Conservation (phyloP, 2,113 vertebrate genomes). For the Equus przewalskii region DNA sequence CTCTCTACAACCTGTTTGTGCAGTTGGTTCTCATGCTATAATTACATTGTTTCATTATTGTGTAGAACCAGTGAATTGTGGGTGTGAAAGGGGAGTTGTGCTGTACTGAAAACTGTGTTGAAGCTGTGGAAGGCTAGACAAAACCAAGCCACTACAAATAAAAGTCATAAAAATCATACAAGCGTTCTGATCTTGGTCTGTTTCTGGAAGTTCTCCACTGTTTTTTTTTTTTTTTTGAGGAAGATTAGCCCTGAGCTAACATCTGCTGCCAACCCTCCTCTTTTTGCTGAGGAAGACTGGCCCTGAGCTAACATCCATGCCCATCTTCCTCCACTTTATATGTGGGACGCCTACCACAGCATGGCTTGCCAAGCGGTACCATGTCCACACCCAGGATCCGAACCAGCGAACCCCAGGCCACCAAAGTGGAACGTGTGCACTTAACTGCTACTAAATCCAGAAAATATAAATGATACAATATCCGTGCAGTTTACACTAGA, state of each 20-base stretch:
- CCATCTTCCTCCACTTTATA: neutral
- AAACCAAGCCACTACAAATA: neutral
- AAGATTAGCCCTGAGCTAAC: no score
- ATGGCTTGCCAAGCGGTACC: no score
- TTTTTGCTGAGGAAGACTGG: no score
- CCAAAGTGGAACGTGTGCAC: no score
- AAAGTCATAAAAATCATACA: neutral
- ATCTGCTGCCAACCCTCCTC: no score
- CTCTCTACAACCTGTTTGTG: neutral
- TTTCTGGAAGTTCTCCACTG: neutral
- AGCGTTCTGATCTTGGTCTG: neutral
- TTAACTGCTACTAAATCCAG: neutral
- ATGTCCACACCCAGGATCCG: no score
- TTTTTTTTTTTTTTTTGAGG: no score
- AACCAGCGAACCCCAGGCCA: no score
- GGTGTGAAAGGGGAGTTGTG: neutral
- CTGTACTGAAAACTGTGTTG: neutral
- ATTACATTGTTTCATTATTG: neutral
- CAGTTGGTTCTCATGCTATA: neutral
- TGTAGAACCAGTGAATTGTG: neutral
- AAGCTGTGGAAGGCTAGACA: neutral
- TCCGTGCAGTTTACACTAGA: neutral
- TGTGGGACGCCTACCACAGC: no score
- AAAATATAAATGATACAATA: neutral
- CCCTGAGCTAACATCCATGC: no score